These are phyloP conservation scores for Gari tellinella DNA, from an alignment of 2,888 invertebrate species.

Conservation along the genomic window DNA sequence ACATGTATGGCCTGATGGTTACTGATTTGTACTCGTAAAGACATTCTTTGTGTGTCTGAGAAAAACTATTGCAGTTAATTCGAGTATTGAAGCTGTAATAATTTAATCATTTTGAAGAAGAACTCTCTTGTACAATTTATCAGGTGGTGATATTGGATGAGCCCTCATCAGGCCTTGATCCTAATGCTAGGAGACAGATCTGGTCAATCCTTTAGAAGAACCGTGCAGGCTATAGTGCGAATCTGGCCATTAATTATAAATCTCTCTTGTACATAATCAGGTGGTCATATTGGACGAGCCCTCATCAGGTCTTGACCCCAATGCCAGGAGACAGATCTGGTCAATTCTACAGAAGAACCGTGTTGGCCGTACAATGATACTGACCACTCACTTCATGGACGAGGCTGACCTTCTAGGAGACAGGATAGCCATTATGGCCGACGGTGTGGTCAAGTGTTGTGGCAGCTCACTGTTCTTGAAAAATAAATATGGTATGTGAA, in stretches of 20 bases:
- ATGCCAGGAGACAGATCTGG: constrained; percentile 88
- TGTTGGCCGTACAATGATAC: constrained; percentile 90
- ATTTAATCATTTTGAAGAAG: too few relatives aligned
- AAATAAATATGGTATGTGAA: constrained; percentile 89
- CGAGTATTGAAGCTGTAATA: too few relatives aligned
- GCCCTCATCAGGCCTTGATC: constrained; percentile 86
- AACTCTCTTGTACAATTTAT: too few relatives aligned
- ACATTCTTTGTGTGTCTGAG: too few relatives aligned
- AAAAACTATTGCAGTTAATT: too few relatives aligned
- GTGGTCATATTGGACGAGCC: constrained; percentile 87
- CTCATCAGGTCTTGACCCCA: constrained; percentile 86
- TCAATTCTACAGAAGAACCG: constrained; percentile 89
- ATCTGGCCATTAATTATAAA: constrained; percentile 90
- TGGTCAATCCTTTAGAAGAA: constrained; percentile 91
- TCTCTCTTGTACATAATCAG: too few relatives aligned
- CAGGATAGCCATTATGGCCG: constrained; percentile 94
- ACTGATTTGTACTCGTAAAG: too few relatives aligned
- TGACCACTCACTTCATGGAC: constrained; percentile 93
- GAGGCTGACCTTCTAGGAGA: constrained; percentile 95
- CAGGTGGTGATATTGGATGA: constrained; percentile 86
- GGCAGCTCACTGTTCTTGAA: constrained; percentile 91
- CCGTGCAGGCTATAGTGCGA: constrained; percentile 89
- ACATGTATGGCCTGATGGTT: too few relatives aligned
- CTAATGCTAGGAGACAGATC: constrained; percentile 86
- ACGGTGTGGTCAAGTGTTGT: constrained; percentile 91